Conservation (phyloP, 2,888 invertebrate genomes). For the Stenodema calcarata region DNA sequence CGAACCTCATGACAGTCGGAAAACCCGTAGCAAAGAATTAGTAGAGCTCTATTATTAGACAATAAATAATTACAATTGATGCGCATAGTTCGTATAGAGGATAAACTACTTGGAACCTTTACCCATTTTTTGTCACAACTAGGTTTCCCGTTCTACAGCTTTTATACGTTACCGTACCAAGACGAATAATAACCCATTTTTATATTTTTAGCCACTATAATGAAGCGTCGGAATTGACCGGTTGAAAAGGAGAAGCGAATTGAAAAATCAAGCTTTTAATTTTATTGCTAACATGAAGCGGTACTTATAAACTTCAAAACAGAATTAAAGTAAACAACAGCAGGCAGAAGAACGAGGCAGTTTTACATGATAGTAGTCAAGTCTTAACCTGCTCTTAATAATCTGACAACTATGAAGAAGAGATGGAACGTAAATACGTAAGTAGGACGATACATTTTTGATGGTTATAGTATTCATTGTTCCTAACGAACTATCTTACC, state of each 20-base stretch:
- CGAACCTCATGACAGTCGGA: no score
- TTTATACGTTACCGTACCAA: no score
- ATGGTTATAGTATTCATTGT: background rate
- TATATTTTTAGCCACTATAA: no score
- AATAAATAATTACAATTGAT: no score
- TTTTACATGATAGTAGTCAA: background rate
- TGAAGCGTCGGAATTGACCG: no score
- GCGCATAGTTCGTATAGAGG: no score
- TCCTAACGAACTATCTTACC: background rate
- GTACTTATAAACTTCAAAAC: slow-evolving; percentile 2
- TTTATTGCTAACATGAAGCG: slow-evolving; percentile 41
- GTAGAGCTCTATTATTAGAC: no score
- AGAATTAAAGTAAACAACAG: background rate
- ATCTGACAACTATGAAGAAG: background rate
- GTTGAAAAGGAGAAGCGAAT: background rate
- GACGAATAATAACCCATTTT: no score
- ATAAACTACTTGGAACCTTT: no score
- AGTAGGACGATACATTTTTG: background rate
- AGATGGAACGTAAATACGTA: background rate
- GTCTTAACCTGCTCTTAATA: background rate
- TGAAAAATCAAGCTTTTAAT: slow-evolving; percentile 37
- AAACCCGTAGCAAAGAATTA: no score
- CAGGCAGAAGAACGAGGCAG: slow-evolving; percentile 16
- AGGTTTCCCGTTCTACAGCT: no score
- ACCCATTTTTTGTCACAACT: no score